These are phyloP conservation scores for Morpho deidamia DNA, from an alignment of 2,888 invertebrate genomes.

Conservation along the genomic window DNA sequence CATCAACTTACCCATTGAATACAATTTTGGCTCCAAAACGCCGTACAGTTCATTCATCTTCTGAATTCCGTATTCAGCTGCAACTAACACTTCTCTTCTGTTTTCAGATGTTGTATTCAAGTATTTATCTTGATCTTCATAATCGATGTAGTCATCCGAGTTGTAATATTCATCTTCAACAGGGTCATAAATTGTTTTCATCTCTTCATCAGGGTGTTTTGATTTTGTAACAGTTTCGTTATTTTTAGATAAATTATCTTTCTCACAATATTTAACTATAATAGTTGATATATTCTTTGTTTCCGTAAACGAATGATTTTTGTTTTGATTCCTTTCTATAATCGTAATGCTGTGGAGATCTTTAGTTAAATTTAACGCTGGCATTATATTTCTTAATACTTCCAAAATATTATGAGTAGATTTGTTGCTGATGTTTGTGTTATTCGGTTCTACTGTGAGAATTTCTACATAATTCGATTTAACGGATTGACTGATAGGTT, in stretches of 20 bases:
- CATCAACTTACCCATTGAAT: slow-evolving; percentile 80
- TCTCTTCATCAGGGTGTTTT: slow-evolving; percentile 26
- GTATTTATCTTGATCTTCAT: slow-evolving; percentile 31
- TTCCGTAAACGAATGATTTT: slow-evolving; percentile 53
- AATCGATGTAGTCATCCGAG: slow-evolving; percentile 14
- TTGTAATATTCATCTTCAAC: slow-evolving; percentile 28
- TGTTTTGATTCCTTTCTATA: slow-evolving; percentile 59
- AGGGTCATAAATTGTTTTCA: slow-evolving; percentile 23
- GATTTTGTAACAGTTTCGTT: slow-evolving; percentile 14
- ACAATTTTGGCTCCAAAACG: slow-evolving; percentile 82
- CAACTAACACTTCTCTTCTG: slow-evolving; percentile 78
- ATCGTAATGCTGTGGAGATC: slow-evolving; percentile 67
- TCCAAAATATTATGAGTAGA: slow-evolving; percentile 59
- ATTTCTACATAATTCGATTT: slow-evolving; percentile 57
- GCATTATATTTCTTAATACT: slow-evolving; percentile 66
- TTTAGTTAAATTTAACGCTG: slow-evolving; percentile 62
- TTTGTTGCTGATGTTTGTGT: slow-evolving; percentile 42
- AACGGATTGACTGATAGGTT: slow-evolving; percentile 26
- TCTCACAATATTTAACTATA: slow-evolving; percentile 65
- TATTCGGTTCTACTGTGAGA: slow-evolving; percentile 62
- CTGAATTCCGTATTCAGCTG: slow-evolving; percentile 82
- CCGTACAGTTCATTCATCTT: slow-evolving; percentile 82
- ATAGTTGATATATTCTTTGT: slow-evolving; percentile 66
- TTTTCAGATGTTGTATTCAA: slow-evolving; percentile 36
- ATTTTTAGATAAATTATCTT: slow-evolving; percentile 27